These are phyloP conservation scores for Sthenelais limicola DNA, from an alignment of 2,888 invertebrate species.

Conservation along the genomic window DNA sequence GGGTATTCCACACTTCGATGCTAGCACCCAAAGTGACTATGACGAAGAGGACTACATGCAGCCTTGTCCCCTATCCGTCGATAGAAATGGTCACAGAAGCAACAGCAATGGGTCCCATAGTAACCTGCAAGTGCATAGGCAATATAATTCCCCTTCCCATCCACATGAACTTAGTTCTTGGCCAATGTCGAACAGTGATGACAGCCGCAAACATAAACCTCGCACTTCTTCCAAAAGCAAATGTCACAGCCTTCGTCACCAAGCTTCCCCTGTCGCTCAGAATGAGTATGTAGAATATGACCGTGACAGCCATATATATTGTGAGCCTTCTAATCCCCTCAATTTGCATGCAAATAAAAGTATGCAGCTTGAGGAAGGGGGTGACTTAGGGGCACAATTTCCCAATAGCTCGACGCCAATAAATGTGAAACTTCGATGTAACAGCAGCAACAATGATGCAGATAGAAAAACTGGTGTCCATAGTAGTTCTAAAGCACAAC, in stretches of 20 bases:
- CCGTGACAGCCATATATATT: slow-evolving; percentile 16
- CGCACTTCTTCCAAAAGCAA: neutral
- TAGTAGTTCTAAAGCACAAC: too few species aligned
- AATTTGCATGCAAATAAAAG: neutral
- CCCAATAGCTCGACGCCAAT: neutral
- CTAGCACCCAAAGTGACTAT: slow-evolving; percentile 38
- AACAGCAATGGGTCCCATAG: neutral
- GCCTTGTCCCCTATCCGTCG: neutral
- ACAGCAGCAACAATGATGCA: too few species aligned
- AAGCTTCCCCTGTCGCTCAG: neutral
- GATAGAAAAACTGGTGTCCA: too few species aligned
- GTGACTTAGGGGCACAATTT: too few species aligned
- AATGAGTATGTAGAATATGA: slow-evolving; percentile 28
- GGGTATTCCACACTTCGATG: slow-evolving; percentile 34
- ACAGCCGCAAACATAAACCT: too few species aligned
- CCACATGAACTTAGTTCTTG: too few species aligned
- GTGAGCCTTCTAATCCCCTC: slow-evolving; percentile 22
- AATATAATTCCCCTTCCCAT: too few species aligned
- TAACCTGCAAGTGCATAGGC: too few species aligned
- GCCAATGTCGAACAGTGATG: too few species aligned
- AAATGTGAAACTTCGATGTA: too few species aligned
- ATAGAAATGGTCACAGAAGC: neutral
- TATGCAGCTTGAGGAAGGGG: neutral
- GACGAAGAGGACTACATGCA: slow-evolving; percentile 35
- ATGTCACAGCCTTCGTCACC: too few species aligned